These are phyloP conservation scores for Eremophila alpestris DNA, from an alignment of 2,797 vertebrate species.

Conservation along the genomic window DNA sequence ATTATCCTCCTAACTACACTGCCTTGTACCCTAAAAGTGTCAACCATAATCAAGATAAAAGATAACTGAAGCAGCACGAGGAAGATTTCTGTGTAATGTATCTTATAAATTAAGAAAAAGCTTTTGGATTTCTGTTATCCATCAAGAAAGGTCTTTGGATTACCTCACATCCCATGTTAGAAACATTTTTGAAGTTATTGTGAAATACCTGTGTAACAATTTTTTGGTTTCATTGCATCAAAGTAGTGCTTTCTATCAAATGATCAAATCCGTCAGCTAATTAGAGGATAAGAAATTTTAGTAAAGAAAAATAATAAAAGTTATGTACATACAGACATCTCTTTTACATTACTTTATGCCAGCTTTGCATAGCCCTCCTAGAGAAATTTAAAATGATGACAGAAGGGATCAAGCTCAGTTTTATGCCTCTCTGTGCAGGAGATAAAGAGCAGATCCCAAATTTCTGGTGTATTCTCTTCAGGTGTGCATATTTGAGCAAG, in stretches of 20 bases:
- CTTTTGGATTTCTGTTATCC: constrained; percentile 28
- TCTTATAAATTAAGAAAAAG: constrained; percentile 48
- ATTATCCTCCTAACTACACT: constrained; percentile 7
- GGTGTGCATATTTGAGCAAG: neutral
- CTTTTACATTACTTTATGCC: neutral
- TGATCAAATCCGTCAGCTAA: neutral
- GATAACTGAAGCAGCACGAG: neutral
- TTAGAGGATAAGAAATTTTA: neutral
- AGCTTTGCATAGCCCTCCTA: neutral
- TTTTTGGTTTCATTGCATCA: constrained; percentile 10
- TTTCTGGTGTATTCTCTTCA: neutral
- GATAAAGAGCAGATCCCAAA: neutral
- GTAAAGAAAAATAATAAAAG: neutral
- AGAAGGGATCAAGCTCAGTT: neutral
- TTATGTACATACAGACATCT: neutral
- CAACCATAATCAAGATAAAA: constrained; percentile 43
- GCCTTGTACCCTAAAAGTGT: constrained; percentile 23
- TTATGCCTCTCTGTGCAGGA: neutral
- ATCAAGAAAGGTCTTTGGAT: constrained; percentile 14
- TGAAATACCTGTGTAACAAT: neutral
- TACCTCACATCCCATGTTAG: neutral
- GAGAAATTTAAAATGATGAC: neutral
- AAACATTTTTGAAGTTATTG: neutral
- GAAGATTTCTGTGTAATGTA: constrained; percentile 8
- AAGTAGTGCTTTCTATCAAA: neutral